Evolutionary conservation across 2,113 vertebrate species (phyloP).

Genomic region (Silurus asotus): DNA sequence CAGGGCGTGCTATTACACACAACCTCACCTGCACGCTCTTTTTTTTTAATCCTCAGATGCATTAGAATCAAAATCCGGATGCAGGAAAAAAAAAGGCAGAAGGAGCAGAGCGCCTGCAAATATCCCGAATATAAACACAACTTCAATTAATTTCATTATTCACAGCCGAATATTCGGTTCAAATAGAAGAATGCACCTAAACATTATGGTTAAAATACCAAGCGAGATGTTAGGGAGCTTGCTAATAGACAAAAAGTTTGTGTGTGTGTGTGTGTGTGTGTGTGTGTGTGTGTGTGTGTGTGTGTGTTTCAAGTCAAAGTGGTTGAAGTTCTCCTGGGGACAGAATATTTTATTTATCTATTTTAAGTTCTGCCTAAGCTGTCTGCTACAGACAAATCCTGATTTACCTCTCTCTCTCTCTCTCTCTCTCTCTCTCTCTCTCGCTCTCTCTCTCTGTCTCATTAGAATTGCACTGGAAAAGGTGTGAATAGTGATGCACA

Average conservation of each 20-base stretch:
- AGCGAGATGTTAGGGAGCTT: conserved; percentile 45
- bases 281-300: too few species aligned
- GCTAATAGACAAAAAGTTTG: conserved; percentile 67
- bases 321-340: conserved; percentile 73
- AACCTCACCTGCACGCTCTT: conserved; percentile 56
- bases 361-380: conserved; percentile 70
- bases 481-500: conserved; percentile 39
- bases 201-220: neutral
- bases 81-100: conserved; percentile 32
- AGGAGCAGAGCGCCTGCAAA: too few species aligned
- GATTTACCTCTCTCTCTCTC: conserved; percentile 51
- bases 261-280: too few species aligned
- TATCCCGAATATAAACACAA: neutral
- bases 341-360: conserved; percentile 56
- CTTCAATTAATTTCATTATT: neutral
- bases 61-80: conserved; percentile 51
- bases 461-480: conserved; percentile 47
- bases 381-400: conserved; percentile 70
- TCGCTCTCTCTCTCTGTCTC: conserved; percentile 34
- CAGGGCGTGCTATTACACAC: conserved; percentile 55
- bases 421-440: conserved; percentile 26
- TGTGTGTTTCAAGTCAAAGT: conserved; percentile 62
- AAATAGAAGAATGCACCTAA: neutral
- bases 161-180: neutral
- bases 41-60: conserved; percentile 57